These are phyloP conservation scores for Sepioteuthis lessoniana DNA, from an alignment of 2,888 invertebrate species.

Conservation along the genomic window DNA sequence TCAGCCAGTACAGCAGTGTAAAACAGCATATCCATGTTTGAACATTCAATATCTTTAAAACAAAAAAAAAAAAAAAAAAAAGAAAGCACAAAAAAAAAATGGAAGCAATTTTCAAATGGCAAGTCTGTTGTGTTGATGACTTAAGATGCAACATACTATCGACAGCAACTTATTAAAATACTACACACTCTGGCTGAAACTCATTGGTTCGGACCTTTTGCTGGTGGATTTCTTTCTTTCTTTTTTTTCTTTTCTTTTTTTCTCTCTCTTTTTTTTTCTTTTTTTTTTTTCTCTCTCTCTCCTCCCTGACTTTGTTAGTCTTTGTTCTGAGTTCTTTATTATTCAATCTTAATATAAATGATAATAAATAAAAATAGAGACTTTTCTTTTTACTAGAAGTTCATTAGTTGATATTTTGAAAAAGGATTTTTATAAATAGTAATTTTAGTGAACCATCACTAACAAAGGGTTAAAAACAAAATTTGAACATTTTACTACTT, in stretches of 20 bases:
- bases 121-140: neutral
- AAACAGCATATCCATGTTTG: neutral
- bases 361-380: neutral
- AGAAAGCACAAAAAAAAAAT: neutral
- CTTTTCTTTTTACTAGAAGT: neutral
- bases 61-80: neutral
- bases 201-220: slow-evolving; percentile 12
- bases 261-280: neutral
- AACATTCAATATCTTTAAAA: neutral
- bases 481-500: neutral
- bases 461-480: neutral
- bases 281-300: neutral
- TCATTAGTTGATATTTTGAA: neutral
- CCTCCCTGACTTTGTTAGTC: neutral
- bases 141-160: neutral
- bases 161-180: neutral
- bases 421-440: slow-evolving; percentile 15
- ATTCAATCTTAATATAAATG: neutral
- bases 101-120: slow-evolving; percentile 1
- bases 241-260: too few species aligned
- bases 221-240: neutral
- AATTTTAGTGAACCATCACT: neutral
- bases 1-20: neutral
- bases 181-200: neutral
- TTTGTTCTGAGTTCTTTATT: neutral